Evolutionary conservation across 1,140 invertebrate genomes (phyloP).

Genomic region (Bombyx mandarina): DNA sequence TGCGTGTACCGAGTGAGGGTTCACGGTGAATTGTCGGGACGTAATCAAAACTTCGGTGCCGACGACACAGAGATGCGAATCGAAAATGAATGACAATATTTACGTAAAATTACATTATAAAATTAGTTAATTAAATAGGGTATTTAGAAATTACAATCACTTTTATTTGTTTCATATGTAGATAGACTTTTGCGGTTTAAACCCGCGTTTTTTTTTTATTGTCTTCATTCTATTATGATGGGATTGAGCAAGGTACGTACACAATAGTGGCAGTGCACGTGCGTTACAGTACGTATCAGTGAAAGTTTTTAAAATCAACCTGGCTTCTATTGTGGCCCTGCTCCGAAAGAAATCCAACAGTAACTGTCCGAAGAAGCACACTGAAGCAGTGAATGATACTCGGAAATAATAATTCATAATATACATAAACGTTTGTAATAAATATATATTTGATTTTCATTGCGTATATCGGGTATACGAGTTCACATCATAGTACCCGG

Average conservation of each 20-base stretch:
- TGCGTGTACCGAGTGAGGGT: constrained; percentile 55
- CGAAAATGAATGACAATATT: constrained; percentile 30
- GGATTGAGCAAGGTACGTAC: no score
- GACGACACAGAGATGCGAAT: constrained; percentile 32
- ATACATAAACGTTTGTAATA: no score
- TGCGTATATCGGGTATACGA: no score
- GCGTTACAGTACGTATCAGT: background rate
- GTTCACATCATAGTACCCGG: no score
- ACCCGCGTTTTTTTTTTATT: background rate
- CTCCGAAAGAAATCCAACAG: no score
- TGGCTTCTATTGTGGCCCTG: background rate
- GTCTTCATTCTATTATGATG: background rate
- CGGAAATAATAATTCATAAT: no score
- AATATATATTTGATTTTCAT: no score
- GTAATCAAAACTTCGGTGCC: constrained; percentile 9
- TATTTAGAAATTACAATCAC: background rate
- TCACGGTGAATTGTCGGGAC: constrained; percentile 41
- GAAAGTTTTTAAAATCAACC: background rate
- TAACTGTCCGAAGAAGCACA: no score
- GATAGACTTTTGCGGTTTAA: no score
- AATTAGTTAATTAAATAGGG: background rate
- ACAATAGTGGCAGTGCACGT: no score
- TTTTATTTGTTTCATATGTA: background rate
- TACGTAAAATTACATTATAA: background rate
- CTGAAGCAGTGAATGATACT: no score